Evolutionary conservation across 2,888 invertebrate genomes (phyloP).

Genomic region (Alloscopus bannaensis): DNA sequence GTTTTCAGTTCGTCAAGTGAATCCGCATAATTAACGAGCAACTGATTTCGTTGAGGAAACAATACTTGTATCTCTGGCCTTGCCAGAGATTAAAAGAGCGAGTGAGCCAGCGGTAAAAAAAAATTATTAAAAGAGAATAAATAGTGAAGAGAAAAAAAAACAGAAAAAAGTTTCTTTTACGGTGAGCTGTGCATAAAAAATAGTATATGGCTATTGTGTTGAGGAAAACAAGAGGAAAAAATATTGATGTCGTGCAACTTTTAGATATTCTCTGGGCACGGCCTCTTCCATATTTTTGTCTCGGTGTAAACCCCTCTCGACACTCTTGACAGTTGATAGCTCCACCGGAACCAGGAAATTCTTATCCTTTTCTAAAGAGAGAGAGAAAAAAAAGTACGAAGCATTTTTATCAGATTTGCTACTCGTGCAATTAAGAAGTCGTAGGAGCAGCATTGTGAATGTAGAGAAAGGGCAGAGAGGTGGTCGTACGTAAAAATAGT

Average conservation of each 20-base stretch:
- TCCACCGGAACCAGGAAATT: slow-evolving; percentile 55
- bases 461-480: background rate
- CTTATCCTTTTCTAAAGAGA: slow-evolving; percentile 25
- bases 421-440: background rate
- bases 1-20: no score
- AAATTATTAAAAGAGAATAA: background rate
- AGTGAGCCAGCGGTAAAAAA: background rate
- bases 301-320: no score
- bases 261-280: background rate
- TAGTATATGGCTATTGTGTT: slow-evolving; percentile 18
- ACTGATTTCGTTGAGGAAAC: no score
- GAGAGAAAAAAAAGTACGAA: background rate
- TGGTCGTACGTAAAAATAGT: background rate
- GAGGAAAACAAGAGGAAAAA: background rate
- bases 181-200: background rate
- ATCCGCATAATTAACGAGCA: no score
- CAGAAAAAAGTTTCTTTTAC: background rate
- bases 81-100: slow-evolving; percentile 13
- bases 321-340: slow-evolving; percentile 5
- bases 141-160: background rate
- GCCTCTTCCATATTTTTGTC: slow-evolving; percentile 12
- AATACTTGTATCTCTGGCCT: slow-evolving; percentile 30
- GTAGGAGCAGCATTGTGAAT: background rate
- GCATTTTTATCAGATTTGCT: background rate
- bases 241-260: background rate